phyloP scores from a whole-genome alignment of 2,888 invertebrate genomes.

The Platycnemis pennipes region DNA sequence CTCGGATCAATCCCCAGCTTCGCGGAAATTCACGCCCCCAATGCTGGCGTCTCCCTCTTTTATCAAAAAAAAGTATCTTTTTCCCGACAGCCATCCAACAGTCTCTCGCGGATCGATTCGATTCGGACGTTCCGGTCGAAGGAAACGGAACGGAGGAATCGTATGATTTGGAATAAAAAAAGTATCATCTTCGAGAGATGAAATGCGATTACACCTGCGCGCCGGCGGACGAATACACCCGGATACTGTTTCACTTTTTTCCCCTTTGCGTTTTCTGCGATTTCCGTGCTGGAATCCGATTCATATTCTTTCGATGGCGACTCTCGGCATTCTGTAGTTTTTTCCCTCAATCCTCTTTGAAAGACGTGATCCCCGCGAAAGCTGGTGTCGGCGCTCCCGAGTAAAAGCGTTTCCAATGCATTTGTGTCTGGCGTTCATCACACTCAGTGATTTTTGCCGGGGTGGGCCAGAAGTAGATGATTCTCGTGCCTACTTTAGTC shows the following conservation, averaged over 20 bases:
- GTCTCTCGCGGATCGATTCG: neutral
- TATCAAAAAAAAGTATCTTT: neutral
- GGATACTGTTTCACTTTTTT: neutral
- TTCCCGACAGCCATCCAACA: neutral
- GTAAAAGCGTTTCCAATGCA: too few species aligned
- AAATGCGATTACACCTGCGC: neutral
- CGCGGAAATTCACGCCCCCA: neutral
- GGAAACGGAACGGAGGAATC: neutral
- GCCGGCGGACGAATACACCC: neutral
- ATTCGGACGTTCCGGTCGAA: neutral
- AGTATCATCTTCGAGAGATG: neutral
- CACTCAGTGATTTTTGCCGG: too few species aligned
- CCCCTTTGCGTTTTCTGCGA: neutral
- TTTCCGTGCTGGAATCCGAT: neutral
- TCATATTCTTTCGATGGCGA: slow-evolving; percentile 13
- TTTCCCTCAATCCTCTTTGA: neutral
- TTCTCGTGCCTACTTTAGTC: too few species aligned
- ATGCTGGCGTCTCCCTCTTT: neutral
- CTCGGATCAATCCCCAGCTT: neutral
- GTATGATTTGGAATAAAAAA: neutral
- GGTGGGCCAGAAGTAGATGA: too few species aligned
- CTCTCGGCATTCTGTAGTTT: neutral
- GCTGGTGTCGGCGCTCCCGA: neutral
- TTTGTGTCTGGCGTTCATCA: neutral
- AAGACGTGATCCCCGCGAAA: neutral